Conservation (phyloP, 2,113 vertebrate species). For the Caranx ignobilis region DNA sequence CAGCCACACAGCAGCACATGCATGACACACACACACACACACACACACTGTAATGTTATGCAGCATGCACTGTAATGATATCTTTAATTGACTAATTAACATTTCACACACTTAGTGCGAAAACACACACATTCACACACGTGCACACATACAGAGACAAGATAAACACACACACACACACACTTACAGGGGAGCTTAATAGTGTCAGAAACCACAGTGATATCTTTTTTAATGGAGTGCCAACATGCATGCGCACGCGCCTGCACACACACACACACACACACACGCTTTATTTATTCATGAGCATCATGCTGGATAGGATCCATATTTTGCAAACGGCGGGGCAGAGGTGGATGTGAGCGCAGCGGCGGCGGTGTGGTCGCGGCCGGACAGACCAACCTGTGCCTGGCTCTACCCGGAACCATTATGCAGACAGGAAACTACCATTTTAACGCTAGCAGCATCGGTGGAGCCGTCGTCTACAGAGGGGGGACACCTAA, state of each 20-base stretch:
- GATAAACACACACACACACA: slow-evolving; percentile 3
- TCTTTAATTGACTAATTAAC: slow-evolving; percentile 73
- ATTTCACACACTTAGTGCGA: slow-evolving; percentile 64
- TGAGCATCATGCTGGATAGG: slow-evolving; percentile 42
- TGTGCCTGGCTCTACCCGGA: slow-evolving; percentile 80
- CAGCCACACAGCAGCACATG: slow-evolving; percentile 12
- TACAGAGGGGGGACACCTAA: slow-evolving; percentile 75
- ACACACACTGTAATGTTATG: slow-evolving; percentile 48
- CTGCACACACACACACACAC: neutral
- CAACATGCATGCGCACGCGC: slow-evolving; percentile 13
- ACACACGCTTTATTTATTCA: slow-evolving; percentile 46
- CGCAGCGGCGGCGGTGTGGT: slow-evolving; percentile 29
- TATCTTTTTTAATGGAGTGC: slow-evolving; percentile 25
- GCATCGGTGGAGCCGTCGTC: slow-evolving; percentile 71
- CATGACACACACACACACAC: slow-evolving; percentile 22
- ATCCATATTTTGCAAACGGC: slow-evolving; percentile 5
- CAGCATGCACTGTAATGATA: slow-evolving; percentile 65
- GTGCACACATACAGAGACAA: slow-evolving; percentile 39
- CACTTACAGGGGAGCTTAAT: slow-evolving; percentile 21
- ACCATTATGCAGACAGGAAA: slow-evolving; percentile 84
- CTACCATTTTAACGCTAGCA: slow-evolving; percentile 81
- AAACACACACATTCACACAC: slow-evolving; percentile 51
- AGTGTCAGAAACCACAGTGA: slow-evolving; percentile 30
- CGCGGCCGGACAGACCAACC: slow-evolving; percentile 58
- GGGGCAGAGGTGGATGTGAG: slow-evolving; percentile 42